These are phyloP conservation scores for Platycheirus rosarum DNA, from an alignment of 2,888 invertebrate genomes.

Conservation along the genomic window DNA sequence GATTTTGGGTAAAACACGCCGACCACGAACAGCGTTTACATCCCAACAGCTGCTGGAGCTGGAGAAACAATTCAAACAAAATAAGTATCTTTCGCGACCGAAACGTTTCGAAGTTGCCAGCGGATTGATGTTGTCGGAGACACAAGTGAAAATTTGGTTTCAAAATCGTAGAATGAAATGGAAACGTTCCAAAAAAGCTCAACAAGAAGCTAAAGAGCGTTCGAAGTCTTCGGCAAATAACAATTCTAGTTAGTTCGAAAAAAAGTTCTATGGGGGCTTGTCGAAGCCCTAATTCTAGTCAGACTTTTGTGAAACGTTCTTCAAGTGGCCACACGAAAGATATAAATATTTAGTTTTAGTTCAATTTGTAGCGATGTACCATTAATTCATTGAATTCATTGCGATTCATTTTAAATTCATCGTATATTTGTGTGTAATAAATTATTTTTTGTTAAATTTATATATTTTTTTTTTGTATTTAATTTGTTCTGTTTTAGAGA, in stretches of 20 bases:
- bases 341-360: conserved; percentile 18
- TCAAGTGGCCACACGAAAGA: conserved; percentile 31
- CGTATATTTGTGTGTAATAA: conserved; percentile 15
- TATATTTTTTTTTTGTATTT: conserved; percentile 30
- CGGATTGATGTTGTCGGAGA: conserved; percentile 98
- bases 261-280: background rate
- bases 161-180: conserved; percentile 99
- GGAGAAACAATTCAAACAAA: conserved; percentile 99
- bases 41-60: conserved; percentile 97
- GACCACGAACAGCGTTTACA: conserved; percentile 99
- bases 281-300: conserved; percentile 55
- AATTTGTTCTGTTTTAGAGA: conserved; percentile 73
- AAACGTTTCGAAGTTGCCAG: conserved; percentile 99
- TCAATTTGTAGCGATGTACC: background rate
- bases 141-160: conserved; percentile 99
- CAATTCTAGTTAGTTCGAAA: conserved; percentile 59
- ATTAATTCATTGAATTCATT: background rate
- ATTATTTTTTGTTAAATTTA: conserved; percentile 28
- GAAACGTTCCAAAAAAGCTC: conserved; percentile 98
- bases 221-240: conserved; percentile 76
- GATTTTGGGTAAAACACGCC: conserved; percentile 91
- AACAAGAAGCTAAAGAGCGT: conserved; percentile 90
- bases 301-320: conserved; percentile 45
- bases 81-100: conserved; percentile 98
- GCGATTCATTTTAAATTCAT: background rate